Evolutionary conservation across 2,797 vertebrate species (phyloP).

Genomic region (Podargus strigoides): DNA sequence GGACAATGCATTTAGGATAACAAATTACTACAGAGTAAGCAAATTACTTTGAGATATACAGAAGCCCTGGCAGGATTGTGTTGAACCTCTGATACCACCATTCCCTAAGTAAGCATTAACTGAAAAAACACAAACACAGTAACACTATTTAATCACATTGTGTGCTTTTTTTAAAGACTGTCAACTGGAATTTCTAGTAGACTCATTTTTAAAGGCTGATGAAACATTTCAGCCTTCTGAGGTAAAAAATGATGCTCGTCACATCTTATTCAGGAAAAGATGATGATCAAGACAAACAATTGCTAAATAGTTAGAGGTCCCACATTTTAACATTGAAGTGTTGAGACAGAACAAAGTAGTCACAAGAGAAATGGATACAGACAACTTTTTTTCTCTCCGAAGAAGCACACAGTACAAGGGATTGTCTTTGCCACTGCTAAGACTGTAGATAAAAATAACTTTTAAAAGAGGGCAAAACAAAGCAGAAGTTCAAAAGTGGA

Average conservation of each 20-base stretch:
- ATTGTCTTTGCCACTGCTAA: not conserved
- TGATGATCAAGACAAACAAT: not conserved
- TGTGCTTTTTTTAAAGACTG: not conserved
- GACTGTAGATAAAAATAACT: not conserved
- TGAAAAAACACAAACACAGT: not conserved
- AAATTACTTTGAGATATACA: not conserved
- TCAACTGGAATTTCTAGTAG: not conserved
- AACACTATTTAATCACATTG: not conserved
- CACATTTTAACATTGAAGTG: not conserved
- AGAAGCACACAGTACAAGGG: not conserved
- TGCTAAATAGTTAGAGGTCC: not conserved
- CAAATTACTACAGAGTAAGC: not conserved
- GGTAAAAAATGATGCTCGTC: not conserved
- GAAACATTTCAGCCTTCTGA: not conserved
- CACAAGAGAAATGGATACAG: not conserved
- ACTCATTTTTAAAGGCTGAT: not conserved
- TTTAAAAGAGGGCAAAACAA: not conserved
- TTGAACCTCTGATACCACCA: not conserved
- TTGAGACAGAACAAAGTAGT: not conserved
- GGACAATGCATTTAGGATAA: not conserved
- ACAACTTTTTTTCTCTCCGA: not conserved
- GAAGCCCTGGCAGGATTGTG: not conserved
- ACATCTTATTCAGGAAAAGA: not conserved
- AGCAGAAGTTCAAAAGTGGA: not conserved
- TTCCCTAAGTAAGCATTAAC: not conserved